These are phyloP conservation scores for Hyles vespertilio DNA, from an alignment of 1,140 invertebrate genomes.

Conservation along the genomic window DNA sequence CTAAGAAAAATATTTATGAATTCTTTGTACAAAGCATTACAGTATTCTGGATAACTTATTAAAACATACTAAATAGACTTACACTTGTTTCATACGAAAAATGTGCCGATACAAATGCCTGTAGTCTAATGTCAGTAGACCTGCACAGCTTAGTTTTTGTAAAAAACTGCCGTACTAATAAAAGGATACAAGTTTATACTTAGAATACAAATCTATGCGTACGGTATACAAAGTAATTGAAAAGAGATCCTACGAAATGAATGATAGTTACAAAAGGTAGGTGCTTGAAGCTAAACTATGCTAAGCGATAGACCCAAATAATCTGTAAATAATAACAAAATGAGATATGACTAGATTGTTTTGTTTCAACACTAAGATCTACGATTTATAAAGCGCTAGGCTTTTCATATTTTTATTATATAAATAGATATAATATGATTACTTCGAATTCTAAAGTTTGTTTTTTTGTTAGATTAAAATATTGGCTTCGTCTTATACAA, in stretches of 20 bases:
- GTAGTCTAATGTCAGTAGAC: no score
- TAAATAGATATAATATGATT: conserved; percentile 73
- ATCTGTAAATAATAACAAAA: conserved; percentile 61
- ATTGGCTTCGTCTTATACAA: conserved; percentile 68
- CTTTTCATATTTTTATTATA: conserved; percentile 68
- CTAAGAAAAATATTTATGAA: conserved; percentile 14
- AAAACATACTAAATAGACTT: conserved; percentile 22
- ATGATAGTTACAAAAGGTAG: conserved; percentile 12
- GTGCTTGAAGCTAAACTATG: conserved; percentile 75
- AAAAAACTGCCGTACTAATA: no score
- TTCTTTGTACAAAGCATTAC: conserved; percentile 28
- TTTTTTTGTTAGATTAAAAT: conserved; percentile 65
- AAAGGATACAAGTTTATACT: no score
- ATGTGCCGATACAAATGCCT: no score
- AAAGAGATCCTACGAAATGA: conserved; percentile 9
- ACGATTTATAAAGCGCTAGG: conserved; percentile 74
- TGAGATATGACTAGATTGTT: conserved; percentile 73
- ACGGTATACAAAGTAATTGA: no score
- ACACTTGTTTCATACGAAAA: no score
- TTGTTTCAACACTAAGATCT: conserved; percentile 68
- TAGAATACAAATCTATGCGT: no score
- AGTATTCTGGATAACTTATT: conserved; percentile 75
- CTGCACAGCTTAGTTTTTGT: neutral
- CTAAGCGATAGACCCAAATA: conserved; percentile 68
- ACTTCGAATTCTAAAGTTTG: conserved; percentile 64